Evolutionary conservation across 2,113 vertebrate genomes (phyloP).

Genomic region (Dasyornis broadbenti): DNA sequence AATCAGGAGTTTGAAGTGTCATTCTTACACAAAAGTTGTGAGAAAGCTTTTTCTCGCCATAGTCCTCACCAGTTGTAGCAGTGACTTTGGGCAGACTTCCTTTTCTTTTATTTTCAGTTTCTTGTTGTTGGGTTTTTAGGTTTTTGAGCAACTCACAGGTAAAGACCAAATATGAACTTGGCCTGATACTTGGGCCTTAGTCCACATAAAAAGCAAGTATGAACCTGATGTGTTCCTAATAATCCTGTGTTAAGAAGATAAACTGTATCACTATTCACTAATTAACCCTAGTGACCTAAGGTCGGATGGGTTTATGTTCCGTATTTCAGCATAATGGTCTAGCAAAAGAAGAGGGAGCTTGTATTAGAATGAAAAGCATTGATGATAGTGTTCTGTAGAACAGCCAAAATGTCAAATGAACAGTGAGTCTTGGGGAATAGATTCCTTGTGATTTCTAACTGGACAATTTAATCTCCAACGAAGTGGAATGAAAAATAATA

Average conservation of each 20-base stretch:
- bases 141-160: background rate
- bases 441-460: background rate
- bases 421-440: background rate
- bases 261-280: background rate
- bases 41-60: background rate
- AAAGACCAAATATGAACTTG: background rate
- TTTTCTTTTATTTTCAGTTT: background rate
- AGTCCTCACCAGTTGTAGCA: background rate
- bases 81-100: background rate
- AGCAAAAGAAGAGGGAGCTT: background rate
- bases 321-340: background rate
- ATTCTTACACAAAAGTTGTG: background rate
- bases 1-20: background rate
- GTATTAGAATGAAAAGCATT: background rate
- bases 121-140: background rate
- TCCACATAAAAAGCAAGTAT: background rate
- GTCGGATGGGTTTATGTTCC: background rate
- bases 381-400: background rate
- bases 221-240: background rate
- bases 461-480: background rate
- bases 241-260: background rate
- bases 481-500: background rate
- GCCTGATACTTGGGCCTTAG: background rate
- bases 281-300: background rate
- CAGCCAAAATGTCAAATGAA: background rate